Conservation (phyloP, 2,797 vertebrate species). For the Rhinoraja longicauda region DNA sequence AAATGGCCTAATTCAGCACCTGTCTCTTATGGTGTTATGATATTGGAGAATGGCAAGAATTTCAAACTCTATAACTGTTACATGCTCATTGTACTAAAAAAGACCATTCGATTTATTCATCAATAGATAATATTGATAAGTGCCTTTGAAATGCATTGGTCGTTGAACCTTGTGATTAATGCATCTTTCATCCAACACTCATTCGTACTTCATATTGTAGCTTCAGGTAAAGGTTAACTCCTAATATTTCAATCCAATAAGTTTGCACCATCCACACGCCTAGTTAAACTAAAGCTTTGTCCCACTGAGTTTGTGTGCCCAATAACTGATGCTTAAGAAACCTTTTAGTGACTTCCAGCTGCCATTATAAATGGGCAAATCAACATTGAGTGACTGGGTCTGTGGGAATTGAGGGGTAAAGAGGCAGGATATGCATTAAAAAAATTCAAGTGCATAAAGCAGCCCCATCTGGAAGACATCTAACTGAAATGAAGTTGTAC, state of each 20-base stretch:
- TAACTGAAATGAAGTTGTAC: constrained; percentile 99
- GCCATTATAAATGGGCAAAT: constrained; percentile 40
- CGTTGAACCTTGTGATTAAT: not conserved
- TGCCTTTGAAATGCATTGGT: not conserved
- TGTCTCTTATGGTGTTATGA: no score
- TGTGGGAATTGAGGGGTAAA: constrained; percentile 74
- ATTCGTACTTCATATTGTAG: not conserved
- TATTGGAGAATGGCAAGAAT: not conserved
- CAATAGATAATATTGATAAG: not conserved
- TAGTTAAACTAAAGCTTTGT: no score
- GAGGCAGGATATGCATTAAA: constrained; percentile 94
- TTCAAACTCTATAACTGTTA: not conserved
- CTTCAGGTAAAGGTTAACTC: constrained; percentile 4
- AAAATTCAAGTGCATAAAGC: constrained; percentile 96
- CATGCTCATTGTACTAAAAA: not conserved
- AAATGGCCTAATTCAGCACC: no score
- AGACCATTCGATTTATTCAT: not conserved
- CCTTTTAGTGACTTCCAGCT: not conserved
- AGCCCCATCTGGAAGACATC: constrained; percentile 99
- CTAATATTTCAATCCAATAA: not conserved
- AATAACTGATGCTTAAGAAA: constrained; percentile 8
- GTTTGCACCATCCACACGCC: not conserved
- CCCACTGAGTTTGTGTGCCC: not conserved
- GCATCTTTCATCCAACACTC: not conserved
- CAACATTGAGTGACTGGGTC: constrained; percentile 83